Evolutionary conservation across 2,888 invertebrate species (phyloP).

Genomic region (Tenodera sinensis): DNA sequence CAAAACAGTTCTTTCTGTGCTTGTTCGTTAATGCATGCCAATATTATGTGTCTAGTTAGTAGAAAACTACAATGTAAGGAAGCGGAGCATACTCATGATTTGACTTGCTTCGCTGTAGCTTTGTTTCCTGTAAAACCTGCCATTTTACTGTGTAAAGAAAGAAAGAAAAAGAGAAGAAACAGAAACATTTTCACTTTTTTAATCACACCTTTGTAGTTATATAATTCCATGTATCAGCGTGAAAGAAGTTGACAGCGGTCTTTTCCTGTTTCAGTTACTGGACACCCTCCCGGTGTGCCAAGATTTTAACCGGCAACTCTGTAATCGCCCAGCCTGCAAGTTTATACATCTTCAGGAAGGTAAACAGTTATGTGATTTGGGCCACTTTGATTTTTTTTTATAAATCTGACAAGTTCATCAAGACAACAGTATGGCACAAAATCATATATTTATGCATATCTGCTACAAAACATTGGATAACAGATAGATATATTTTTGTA

Average conservation of each 20-base stretch:
- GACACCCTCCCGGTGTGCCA: constrained; percentile 99
- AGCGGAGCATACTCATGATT: constrained; percentile 5
- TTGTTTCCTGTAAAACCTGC: neutral
- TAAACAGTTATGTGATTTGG: constrained; percentile 49
- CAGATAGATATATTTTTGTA: too few relatives aligned
- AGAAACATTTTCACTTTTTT: neutral
- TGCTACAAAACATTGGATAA: too few relatives aligned
- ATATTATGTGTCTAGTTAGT: neutral
- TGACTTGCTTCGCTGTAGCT: constrained; percentile 23
- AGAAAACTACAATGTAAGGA: neutral
- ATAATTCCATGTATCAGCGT: neutral
- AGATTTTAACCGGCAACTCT: constrained; percentile 99
- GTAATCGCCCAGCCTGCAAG: constrained; percentile 95
- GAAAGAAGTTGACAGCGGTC: neutral
- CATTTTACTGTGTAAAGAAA: neutral
- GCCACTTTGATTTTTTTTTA: neutral
- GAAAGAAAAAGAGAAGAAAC: neutral
- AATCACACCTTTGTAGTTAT: neutral
- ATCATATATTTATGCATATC: too few relatives aligned
- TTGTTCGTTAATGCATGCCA: constrained; percentile 10
- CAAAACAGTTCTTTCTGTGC: neutral
- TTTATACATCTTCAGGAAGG: constrained; percentile 97
- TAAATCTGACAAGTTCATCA: neutral
- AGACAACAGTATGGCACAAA: neutral
- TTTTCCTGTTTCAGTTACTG: constrained; percentile 83